phyloP scores from a whole-genome alignment of 2,113 vertebrate species.

The Plecotus auritus region DNA sequence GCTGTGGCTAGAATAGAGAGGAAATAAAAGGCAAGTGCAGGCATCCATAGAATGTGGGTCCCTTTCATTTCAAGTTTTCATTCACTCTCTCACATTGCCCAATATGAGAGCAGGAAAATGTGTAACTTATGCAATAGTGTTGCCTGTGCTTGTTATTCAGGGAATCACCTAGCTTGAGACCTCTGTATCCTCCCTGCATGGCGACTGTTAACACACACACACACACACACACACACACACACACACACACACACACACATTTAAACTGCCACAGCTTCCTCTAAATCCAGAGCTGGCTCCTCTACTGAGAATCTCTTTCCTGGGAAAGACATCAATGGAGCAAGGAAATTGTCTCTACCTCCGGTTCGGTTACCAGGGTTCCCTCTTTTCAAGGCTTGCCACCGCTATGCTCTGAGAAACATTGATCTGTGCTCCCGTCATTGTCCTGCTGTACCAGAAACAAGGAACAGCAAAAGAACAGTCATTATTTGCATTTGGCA shows the following conservation, averaged over 20 bases:
- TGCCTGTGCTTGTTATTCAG: conserved; percentile 38
- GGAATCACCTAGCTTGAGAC: background rate
- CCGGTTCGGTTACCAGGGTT: conserved; percentile 66
- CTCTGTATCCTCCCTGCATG: background rate
- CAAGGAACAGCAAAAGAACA: conserved; percentile 67
- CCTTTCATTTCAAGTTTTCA: background rate
- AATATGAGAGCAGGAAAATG: conserved; percentile 17
- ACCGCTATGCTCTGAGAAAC: conserved; percentile 60
- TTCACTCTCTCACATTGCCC: background rate
- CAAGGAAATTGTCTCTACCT: conserved; percentile 68
- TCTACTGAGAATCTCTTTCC: conserved; percentile 52
- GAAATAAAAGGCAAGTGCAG: conserved; percentile 34
- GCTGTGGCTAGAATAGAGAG: background rate
- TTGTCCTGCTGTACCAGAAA: conserved; percentile 57
- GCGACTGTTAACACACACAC: background rate
- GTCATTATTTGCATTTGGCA: conserved; percentile 67
- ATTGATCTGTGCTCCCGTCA: conserved; percentile 36
- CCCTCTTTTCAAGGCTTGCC: conserved; percentile 65
- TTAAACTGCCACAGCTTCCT: conserved; percentile 61
- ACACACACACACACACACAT: background rate
- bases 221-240: background rate
- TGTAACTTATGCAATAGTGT: background rate
- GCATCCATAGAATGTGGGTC: background rate
- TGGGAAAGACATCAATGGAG: conserved; percentile 57
- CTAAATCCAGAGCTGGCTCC: conserved; percentile 70